These are phyloP conservation scores for Darevskia mixta DNA, from an alignment of 2,797 vertebrate species.

Conservation along the genomic window DNA sequence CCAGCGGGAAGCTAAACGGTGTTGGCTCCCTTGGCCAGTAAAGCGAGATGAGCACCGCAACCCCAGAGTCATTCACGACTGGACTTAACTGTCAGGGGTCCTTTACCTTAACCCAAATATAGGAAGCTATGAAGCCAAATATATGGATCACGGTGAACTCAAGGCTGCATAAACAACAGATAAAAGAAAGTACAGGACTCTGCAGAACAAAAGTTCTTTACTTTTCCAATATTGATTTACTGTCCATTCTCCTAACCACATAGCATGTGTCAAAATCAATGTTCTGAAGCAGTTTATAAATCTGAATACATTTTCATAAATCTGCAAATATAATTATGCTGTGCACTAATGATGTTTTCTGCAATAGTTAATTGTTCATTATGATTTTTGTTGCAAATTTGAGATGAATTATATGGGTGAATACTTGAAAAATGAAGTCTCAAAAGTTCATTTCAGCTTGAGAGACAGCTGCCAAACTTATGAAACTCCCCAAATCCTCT, in stretches of 20 bases:
- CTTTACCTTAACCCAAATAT: not conserved
- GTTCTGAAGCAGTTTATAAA: slow-evolving; percentile 36
- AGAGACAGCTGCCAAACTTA: slow-evolving; percentile 14
- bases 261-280: slow-evolving; percentile 15
- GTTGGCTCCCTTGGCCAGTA: too few relatives aligned
- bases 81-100: too few relatives aligned
- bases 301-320: slow-evolving; percentile 62
- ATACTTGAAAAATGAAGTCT: slow-evolving; percentile 3
- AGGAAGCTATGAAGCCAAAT: slow-evolving; percentile 18
- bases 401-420: not conserved
- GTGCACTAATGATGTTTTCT: slow-evolving; percentile 42
- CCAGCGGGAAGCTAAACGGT: too few relatives aligned
- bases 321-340: slow-evolving; percentile 28
- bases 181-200: slow-evolving; percentile 30
- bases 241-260: slow-evolving; percentile 47
- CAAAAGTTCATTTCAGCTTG: slow-evolving; percentile 11
- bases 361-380: not conserved
- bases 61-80: too few relatives aligned
- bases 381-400: slow-evolving; percentile 20
- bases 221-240: slow-evolving; percentile 58
- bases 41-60: too few relatives aligned
- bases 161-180: not conserved
- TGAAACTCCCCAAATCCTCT: not conserved
- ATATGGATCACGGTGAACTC: not conserved
- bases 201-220: slow-evolving; percentile 54